Conservation (phyloP, 2,888 invertebrate genomes). For the Heliconius sara region DNA sequence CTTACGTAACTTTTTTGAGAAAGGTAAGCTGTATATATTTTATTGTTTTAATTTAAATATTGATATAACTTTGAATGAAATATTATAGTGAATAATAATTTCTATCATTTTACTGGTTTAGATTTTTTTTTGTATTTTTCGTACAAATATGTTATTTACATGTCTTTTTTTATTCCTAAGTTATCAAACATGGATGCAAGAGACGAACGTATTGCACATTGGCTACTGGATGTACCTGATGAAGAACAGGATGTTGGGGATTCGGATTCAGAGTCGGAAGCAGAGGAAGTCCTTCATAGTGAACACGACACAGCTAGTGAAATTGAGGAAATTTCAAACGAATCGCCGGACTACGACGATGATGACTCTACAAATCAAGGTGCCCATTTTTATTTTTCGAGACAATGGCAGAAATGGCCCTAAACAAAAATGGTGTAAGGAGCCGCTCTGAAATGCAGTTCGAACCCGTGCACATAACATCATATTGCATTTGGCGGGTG, state of each 20-base stretch:
- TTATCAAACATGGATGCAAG: conserved; percentile 13
- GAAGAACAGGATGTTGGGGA: conserved; percentile 28
- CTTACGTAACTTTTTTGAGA: too few species aligned
- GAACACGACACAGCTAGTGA: conserved; percentile 8
- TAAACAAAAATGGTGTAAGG: conserved; percentile 9
- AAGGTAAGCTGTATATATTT: too few species aligned
- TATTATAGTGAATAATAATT: too few species aligned
- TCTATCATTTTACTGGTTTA: too few species aligned
- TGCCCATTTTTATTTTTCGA: neutral
- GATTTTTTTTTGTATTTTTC: neutral
- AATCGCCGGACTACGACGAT: conserved; percentile 19
- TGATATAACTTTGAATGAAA: too few species aligned
- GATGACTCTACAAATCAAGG: neutral
- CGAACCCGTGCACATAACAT: conserved; percentile 19
- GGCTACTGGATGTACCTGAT: conserved; percentile 23
- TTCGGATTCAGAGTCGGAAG: conserved; percentile 2
- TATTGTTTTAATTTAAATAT: too few species aligned
- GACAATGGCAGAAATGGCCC: neutral
- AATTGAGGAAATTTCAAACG: conserved; percentile 16
- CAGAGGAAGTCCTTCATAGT: conserved; percentile 27
- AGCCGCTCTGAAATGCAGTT: neutral
- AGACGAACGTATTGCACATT: conserved; percentile 33
- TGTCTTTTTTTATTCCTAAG: neutral
- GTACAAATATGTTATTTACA: conserved; percentile 14
- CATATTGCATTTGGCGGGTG: conserved; percentile 36